phyloP scores from a whole-genome alignment of 2,888 invertebrate species.

The Limnephilus lunatus region DNA sequence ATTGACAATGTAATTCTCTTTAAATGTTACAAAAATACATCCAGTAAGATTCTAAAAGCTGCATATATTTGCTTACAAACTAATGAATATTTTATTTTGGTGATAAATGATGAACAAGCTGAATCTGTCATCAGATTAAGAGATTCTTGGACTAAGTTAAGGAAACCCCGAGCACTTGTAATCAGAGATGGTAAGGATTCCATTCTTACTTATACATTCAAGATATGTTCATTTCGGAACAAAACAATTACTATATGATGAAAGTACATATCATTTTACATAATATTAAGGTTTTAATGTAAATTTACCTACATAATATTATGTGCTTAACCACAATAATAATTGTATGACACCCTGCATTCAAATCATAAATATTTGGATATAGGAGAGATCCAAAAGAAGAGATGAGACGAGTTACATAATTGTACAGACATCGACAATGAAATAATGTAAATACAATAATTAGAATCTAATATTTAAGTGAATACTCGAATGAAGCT shows the following conservation, averaged over 20 bases:
- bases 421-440: not conserved
- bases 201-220: not conserved
- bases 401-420: not conserved
- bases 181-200: not conserved
- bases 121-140: not conserved
- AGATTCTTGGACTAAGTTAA: slow-evolving; percentile 15
- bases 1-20: slow-evolving; percentile 16
- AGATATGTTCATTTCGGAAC: slow-evolving; percentile 24
- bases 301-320: slow-evolving; percentile 19
- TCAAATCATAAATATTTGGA: slow-evolving; percentile 14
- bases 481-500: not conserved
- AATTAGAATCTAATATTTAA: not conserved
- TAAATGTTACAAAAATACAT: slow-evolving; percentile 11
- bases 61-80: slow-evolving; percentile 27
- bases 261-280: slow-evolving; percentile 2
- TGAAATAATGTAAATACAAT: not conserved
- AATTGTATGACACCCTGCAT: not conserved
- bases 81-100: slow-evolving; percentile 4
- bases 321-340: slow-evolving; percentile 6
- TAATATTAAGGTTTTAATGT: not conserved
- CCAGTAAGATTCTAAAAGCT: slow-evolving; percentile 27
- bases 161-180: not conserved
- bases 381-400: slow-evolving; percentile 23
- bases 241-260: not conserved
- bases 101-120: not conserved